Evolutionary conservation across 2,888 invertebrate genomes (phyloP).

Genomic region (Parochlus steinenii): DNA sequence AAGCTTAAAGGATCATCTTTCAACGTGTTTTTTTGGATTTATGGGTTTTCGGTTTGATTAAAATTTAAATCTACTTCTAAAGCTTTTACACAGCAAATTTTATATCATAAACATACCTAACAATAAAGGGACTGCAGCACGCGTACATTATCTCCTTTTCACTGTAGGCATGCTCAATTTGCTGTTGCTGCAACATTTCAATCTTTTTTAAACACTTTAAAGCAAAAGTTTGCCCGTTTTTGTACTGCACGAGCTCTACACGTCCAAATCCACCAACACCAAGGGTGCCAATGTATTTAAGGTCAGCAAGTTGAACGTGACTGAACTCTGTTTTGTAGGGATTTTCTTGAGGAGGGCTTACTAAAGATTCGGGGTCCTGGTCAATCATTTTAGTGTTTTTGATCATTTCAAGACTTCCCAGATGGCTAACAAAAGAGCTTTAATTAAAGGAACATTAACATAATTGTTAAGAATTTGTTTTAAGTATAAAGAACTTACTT

Average conservation of each 20-base stretch:
- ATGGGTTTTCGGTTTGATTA: too few species aligned
- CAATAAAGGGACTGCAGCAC: conserved; percentile 64
- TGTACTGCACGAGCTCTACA: conserved; percentile 59
- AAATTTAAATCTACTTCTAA: too few species aligned
- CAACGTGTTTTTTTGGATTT: neutral
- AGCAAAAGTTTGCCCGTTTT: conserved; percentile 46
- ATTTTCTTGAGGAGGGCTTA: too few species aligned
- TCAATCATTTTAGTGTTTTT: conserved; percentile 8
- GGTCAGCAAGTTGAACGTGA: conserved; percentile 54
- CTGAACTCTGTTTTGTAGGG: conserved; percentile 42
- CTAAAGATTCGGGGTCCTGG: neutral
- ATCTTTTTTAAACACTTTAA: conserved; percentile 79
- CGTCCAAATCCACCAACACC: conserved; percentile 89
- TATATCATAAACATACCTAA: conserved; percentile 37
- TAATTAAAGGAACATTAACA: conserved; percentile 14
- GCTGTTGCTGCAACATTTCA: conserved; percentile 75
- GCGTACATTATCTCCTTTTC: conserved; percentile 73
- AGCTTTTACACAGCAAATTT: conserved; percentile 1
- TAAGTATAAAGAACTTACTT: conserved; percentile 36
- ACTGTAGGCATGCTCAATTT: conserved; percentile 76
- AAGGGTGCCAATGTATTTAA: conserved; percentile 68
- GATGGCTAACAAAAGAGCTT: conserved; percentile 63
- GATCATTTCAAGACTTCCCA: conserved; percentile 63
- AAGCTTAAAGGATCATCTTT: neutral
- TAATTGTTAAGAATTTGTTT: conserved; percentile 1